These are phyloP conservation scores for Ptiloglossa arizonensis DNA, from an alignment of 1,140 invertebrate species.

Conservation along the genomic window DNA sequence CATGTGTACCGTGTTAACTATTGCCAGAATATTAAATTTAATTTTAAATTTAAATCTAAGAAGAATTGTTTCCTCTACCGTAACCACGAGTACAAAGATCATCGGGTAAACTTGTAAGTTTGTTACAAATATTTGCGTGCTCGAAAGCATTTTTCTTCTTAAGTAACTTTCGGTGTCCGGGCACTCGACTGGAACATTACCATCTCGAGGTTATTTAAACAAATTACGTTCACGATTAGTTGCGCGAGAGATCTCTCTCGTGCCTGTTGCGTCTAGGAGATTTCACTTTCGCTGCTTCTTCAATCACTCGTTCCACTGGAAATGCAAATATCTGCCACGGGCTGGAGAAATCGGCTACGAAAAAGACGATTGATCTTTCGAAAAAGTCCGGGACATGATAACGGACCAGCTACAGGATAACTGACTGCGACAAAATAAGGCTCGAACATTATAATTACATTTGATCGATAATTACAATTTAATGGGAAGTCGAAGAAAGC, in stretches of 20 bases:
- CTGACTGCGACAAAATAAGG: background rate
- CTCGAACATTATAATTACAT: background rate
- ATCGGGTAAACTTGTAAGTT: no score
- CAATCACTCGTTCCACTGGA: background rate
- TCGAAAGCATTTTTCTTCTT: background rate
- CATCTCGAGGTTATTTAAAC: background rate
- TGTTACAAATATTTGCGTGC: background rate
- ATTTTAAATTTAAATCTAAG: no score
- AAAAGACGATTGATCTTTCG: background rate
- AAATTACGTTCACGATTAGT: slow-evolving; percentile 26
- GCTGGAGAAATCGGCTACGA: slow-evolving; percentile 32
- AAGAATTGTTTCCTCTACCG: no score
- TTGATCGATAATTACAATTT: background rate
- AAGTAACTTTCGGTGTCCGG: slow-evolving; percentile 17
- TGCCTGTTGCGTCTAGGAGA: background rate
- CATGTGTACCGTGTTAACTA: no score
- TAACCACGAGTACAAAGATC: no score
- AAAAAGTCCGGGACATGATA: background rate
- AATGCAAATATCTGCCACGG: background rate
- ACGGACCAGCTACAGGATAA: background rate
- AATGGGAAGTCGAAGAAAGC: background rate
- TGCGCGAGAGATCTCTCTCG: background rate
- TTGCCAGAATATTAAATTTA: no score
- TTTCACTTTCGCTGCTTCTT: slow-evolving; percentile 65
- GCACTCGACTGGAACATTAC: background rate